Evolutionary conservation across 2,113 vertebrate genomes (phyloP).

Genomic region (Mormoops blainvillei): DNA sequence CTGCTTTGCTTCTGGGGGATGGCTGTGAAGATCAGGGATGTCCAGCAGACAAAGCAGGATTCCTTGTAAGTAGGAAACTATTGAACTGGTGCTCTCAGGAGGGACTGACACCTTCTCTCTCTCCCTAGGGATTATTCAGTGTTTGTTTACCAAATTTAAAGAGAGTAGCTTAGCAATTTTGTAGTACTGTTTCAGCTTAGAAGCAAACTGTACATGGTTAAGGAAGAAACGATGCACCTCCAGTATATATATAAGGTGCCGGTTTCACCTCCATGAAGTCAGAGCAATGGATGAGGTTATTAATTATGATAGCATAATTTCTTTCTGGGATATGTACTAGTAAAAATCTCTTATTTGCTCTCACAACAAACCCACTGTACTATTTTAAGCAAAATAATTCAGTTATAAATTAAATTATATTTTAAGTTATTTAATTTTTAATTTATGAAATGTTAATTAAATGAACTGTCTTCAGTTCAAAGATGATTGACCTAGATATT

Average conservation of each 20-base stretch:
- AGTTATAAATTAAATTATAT: neutral
- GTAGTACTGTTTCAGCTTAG: slow-evolving; percentile 37
- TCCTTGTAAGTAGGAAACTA: slow-evolving; percentile 38
- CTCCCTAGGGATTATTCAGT: slow-evolving; percentile 54
- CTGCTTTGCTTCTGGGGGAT: neutral
- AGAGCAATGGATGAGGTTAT: neutral
- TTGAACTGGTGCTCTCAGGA: slow-evolving; percentile 49
- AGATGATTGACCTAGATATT: slow-evolving; percentile 15
- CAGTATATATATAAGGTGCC: neutral
- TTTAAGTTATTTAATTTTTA: slow-evolving; percentile 51
- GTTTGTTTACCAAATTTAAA: slow-evolving; percentile 63
- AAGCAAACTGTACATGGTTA: neutral
- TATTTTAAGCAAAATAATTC: slow-evolving; percentile 33
- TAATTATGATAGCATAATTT: slow-evolving; percentile 22
- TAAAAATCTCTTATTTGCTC: slow-evolving; percentile 25
- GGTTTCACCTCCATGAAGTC: neutral
- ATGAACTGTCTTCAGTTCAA: slow-evolving; percentile 33
- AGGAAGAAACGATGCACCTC: neutral
- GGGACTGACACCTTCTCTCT: slow-evolving; percentile 39
- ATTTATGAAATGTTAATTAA: slow-evolving; percentile 42
- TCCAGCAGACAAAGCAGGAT: slow-evolving; percentile 27
- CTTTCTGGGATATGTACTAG: neutral
- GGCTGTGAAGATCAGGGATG: neutral
- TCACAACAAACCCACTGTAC: neutral
- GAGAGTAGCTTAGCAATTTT: slow-evolving; percentile 59